Conservation (phyloP, 1,140 invertebrate genomes). For the Hypsibius dujardini region DNA sequence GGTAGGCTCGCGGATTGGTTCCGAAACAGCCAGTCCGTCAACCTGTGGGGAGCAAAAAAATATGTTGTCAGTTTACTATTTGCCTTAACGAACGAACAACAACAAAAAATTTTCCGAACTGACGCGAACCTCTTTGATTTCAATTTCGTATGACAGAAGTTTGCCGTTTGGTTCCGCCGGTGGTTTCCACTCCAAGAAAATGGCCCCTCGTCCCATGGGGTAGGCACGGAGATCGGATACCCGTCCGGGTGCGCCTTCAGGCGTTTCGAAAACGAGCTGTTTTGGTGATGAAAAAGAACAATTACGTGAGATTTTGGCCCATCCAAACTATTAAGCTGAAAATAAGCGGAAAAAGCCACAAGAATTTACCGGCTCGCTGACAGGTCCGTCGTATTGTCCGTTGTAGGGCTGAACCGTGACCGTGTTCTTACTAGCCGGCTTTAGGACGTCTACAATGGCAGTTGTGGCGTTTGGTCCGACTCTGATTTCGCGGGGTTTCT, state of each 20-base stretch:
- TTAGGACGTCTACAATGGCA: conserved; percentile 61
- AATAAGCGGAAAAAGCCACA: too few species aligned
- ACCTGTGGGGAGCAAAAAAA: conserved; percentile 52
- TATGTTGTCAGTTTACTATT: too few species aligned
- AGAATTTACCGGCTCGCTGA: conserved; percentile 52
- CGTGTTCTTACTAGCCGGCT: conserved; percentile 71
- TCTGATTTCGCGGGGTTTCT: conserved; percentile 54
- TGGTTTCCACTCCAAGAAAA: conserved; percentile 72
- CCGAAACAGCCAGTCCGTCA: conserved; percentile 34
- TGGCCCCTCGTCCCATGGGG: conserved; percentile 67
- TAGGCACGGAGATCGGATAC: conserved; percentile 63
- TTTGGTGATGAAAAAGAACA: conserved; percentile 1
- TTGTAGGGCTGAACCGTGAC: conserved; percentile 77
- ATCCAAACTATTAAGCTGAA: neutral
- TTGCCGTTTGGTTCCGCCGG: conserved; percentile 81
- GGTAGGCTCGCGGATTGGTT: conserved; percentile 47
- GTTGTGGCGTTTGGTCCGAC: conserved; percentile 51
- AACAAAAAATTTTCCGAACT: too few species aligned
- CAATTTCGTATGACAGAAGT: conserved; percentile 76
- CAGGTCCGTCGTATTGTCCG: conserved; percentile 66
- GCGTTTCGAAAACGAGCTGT: conserved; percentile 53
- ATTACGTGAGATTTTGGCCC: neutral
- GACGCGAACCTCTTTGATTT: too few species aligned
- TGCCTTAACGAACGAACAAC: too few species aligned
- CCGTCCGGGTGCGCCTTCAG: conserved; percentile 77